These are phyloP conservation scores for Cydia strobilella DNA, from an alignment of 1,140 invertebrate species.

Conservation along the genomic window DNA sequence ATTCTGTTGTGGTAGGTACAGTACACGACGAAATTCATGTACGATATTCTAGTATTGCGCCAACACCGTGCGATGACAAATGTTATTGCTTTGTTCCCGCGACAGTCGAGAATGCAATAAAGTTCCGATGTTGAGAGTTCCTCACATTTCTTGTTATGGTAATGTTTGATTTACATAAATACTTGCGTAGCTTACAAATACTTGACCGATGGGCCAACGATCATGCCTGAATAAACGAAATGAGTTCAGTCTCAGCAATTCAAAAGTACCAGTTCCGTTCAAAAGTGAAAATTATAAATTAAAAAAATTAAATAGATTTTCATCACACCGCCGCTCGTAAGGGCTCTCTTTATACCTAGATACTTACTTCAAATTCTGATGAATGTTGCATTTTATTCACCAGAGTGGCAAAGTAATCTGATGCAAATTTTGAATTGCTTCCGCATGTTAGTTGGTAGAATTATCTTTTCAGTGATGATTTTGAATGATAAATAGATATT, in stretches of 20 bases:
- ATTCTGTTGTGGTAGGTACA: neutral
- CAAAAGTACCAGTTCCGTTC: too few relatives aligned
- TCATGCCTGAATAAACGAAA: neutral
- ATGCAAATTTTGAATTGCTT: too few relatives aligned
- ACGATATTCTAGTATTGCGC: slow-evolving; percentile 12
- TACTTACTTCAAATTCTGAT: too few relatives aligned
- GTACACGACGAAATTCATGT: neutral
- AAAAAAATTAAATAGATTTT: too few relatives aligned
- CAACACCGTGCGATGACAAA: slow-evolving; percentile 46
- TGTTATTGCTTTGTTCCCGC: slow-evolving; percentile 48
- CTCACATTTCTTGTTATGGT: slow-evolving; percentile 33
- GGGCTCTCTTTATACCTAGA: too few relatives aligned
- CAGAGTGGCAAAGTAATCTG: too few relatives aligned
- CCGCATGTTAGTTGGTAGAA: too few relatives aligned
- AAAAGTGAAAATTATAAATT: too few relatives aligned
- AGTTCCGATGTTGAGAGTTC: slow-evolving; percentile 46
- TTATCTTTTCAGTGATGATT: too few relatives aligned
- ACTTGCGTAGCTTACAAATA: slow-evolving; percentile 2
- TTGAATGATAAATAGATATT: too few relatives aligned
- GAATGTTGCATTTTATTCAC: too few relatives aligned
- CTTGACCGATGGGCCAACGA: neutral
- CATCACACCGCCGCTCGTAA: too few relatives aligned
- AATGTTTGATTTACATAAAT: slow-evolving; percentile 31
- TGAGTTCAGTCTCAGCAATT: neutral
- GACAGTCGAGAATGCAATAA: slow-evolving; percentile 55